Conservation (phyloP, 2,113 vertebrate species). For the Cacatua alba region DNA sequence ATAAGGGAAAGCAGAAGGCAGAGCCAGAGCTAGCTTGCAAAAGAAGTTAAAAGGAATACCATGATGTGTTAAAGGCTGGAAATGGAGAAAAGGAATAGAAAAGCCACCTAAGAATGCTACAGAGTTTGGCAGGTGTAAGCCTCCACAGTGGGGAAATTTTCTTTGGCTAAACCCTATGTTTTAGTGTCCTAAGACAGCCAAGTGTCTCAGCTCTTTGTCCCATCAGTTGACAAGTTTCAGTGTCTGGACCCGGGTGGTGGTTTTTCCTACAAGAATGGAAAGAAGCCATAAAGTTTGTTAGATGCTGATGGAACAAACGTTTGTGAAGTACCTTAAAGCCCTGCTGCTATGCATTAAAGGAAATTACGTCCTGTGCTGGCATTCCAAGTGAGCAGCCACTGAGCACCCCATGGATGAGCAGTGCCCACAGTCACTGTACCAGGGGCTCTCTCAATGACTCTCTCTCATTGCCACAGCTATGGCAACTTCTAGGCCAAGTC, state of each 20-base stretch:
- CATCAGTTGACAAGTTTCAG: slow-evolving; percentile 47
- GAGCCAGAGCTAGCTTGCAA: slow-evolving; percentile 62
- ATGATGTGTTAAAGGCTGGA: slow-evolving; percentile 30
- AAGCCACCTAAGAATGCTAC: slow-evolving; percentile 29
- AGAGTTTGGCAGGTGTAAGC: not conserved
- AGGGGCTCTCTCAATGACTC: not conserved
- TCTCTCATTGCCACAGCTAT: not conserved
- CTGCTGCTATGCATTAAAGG: not conserved
- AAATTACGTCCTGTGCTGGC: not conserved
- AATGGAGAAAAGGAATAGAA: slow-evolving; percentile 22
- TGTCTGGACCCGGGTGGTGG: slow-evolving; percentile 18
- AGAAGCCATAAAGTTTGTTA: slow-evolving; percentile 52
- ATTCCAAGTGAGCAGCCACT: not conserved
- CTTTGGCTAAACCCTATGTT: slow-evolving; percentile 25
- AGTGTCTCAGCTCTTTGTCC: slow-evolving; percentile 46
- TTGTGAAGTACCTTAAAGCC: not conserved
- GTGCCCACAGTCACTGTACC: not conserved
- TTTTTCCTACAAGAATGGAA: slow-evolving; percentile 55
- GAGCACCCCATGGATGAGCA: rapidly evolving
- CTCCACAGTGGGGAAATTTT: not conserved
- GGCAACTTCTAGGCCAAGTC: not conserved
- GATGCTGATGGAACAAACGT: not conserved
- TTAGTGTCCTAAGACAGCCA: slow-evolving; percentile 37
- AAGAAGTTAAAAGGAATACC: slow-evolving; percentile 48
- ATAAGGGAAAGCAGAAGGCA: slow-evolving; percentile 1